Evolutionary conservation across 92 coral and sea anemone species (phyloP).

Genomic region (Parazoanthus atlanticus): DNA sequence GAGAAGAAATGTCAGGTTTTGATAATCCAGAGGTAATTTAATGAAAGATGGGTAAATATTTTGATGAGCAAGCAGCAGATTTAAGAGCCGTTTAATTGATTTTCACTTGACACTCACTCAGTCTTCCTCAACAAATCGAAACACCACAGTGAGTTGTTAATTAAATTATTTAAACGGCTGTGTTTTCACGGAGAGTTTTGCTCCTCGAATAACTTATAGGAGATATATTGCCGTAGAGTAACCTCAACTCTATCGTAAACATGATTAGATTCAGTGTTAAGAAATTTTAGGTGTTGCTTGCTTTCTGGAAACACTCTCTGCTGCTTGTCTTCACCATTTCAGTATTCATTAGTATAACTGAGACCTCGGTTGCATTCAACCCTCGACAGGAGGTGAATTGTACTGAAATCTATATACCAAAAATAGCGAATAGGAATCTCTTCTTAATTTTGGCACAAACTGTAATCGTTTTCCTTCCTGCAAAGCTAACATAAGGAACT

Average conservation of each 20-base stretch:
- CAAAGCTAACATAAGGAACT: background rate
- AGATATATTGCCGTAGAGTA: background rate
- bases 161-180: background rate
- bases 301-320: background rate
- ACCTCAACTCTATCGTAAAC: background rate
- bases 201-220: background rate
- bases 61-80: background rate
- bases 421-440: slow-evolving; percentile 9
- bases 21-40: slow-evolving; percentile 21
- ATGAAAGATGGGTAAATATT: background rate
- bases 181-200: too few relatives aligned
- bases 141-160: slow-evolving; percentile 18
- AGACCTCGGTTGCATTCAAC: background rate
- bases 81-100: background rate
- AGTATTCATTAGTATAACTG: background rate
- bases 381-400: slow-evolving; percentile 19
- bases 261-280: background rate
- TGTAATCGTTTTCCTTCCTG: slow-evolving; percentile 24
- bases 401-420: background rate
- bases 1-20: slow-evolving; percentile 14
- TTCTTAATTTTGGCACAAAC: background rate
- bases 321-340: background rate
- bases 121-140: slow-evolving; percentile 8
- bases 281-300: background rate
- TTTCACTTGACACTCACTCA: slow-evolving; percentile 26